Conservation (phyloP, 1,140 invertebrate species). For the Drosophila takahashii region DNA sequence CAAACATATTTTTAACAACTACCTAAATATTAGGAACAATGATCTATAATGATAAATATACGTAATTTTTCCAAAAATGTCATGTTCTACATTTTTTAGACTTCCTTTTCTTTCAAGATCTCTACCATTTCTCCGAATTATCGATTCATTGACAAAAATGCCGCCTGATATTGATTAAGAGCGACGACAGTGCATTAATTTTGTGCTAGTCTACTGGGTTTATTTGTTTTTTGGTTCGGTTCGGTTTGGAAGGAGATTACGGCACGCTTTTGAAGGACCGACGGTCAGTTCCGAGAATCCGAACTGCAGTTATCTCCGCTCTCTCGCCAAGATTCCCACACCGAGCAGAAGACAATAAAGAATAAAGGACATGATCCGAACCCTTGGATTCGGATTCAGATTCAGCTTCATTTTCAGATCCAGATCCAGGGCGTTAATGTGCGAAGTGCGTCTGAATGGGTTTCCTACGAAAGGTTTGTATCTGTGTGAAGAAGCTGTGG, state of each 20-base stretch:
- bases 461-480: slow-evolving; percentile 64
- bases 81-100: neutral
- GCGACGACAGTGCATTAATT: slow-evolving; percentile 35
- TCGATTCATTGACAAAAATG: slow-evolving; percentile 50
- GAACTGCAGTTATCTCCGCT: slow-evolving; percentile 33
- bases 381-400: neutral
- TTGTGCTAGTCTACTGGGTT: neutral
- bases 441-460: slow-evolving; percentile 80
- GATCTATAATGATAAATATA: too few species aligned
- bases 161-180: slow-evolving; percentile 61
- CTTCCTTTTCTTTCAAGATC: neutral
- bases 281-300: slow-evolving; percentile 61
- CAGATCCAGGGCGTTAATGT: slow-evolving; percentile 71
- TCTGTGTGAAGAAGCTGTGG: slow-evolving; percentile 16
- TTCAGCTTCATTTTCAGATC: slow-evolving; percentile 7
- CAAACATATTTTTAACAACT: too few species aligned
- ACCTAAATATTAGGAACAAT: too few species aligned
- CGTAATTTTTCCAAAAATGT: too few species aligned
- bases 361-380: slow-evolving; percentile 49
- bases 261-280: slow-evolving; percentile 74
- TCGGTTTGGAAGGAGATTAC: slow-evolving; percentile 29
- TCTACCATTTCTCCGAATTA: slow-evolving; percentile 20
- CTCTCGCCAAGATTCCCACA: slow-evolving; percentile 52
- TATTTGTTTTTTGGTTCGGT: neutral
- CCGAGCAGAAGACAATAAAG: slow-evolving; percentile 26